These are phyloP conservation scores for silkworm (Bombyx mori) DNA, from an alignment of 1,140 invertebrate species.

Conservation along the genomic window ASM3026992v2 NC_085129.1:6943501-6944000, in stretches of 20 bases:
- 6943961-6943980: too few species aligned
- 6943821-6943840: neutral
- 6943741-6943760: neutral
- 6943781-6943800: conserved; percentile 2
- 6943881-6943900: too few species aligned
- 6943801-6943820: conserved; percentile 3
- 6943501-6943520: conserved; percentile 60
- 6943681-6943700: conserved; percentile 25
- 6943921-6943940: too few species aligned
- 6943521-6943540: conserved; percentile 64
- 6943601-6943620: conserved; percentile 28
- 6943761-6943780: conserved; percentile 1
- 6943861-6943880: too few species aligned
- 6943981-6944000: too few species aligned
- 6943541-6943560: conserved; percentile 59
- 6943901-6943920: too few species aligned
- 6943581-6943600: conserved; percentile 23
- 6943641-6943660: conserved; percentile 20
- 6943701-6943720: conserved; percentile 6
- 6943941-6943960: too few species aligned
- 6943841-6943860: neutral
- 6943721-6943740: conserved; percentile 2
- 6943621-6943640: conserved; percentile 18
- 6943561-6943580: conserved; percentile 31
- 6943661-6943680: conserved; percentile 22